A percentile compares a stretch with the other conserved stretches of the same genome.
phyloP scores from a whole-genome alignment of 92 coral and sea anemone genomes.

The Porites rus region DNA sequence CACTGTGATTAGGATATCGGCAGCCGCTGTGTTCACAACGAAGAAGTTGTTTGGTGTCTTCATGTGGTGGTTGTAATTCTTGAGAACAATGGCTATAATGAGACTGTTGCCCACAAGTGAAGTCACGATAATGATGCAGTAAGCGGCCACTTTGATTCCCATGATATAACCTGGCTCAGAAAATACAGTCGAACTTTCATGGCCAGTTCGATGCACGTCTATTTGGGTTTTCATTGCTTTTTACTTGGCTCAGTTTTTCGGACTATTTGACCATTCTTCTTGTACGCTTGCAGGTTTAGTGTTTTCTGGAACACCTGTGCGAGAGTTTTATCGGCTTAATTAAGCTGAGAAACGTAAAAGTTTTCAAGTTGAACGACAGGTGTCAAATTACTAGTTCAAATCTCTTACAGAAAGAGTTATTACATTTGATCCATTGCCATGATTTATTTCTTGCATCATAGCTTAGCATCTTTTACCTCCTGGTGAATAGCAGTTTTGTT shows the following conservation, averaged over 20 bases:
- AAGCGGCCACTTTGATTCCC: slow-evolving; percentile 43
- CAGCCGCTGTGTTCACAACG: slow-evolving; percentile 45
- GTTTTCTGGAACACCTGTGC: not conserved
- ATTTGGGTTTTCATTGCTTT: slow-evolving; percentile 22
- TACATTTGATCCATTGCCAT: not conserved
- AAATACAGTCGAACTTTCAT: not conserved
- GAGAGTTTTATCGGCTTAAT: slow-evolving; percentile 10
- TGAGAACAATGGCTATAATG: slow-evolving; percentile 35
- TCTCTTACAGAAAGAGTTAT: not conserved
- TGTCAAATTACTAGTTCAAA: not conserved
- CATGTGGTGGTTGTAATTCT: slow-evolving; percentile 56
- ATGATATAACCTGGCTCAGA: slow-evolving; percentile 18
- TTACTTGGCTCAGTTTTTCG: not conserved
- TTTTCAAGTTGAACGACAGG: slow-evolving; percentile 17
- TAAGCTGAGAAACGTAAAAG: slow-evolving; percentile 9
- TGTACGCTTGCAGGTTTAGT: not conserved
- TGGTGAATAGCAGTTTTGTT: not conserved
- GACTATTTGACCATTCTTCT: not conserved
- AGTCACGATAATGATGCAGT: slow-evolving; percentile 32
- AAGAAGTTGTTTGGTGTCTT: slow-evolving; percentile 52
- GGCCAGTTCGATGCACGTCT: not conserved
- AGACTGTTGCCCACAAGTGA: slow-evolving; percentile 44
- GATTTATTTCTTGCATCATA: not conserved
- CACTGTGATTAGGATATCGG: slow-evolving; percentile 44
- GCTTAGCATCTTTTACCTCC: too few species aligned